These are phyloP conservation scores for Hydrolagus colliei DNA, from an alignment of 2,797 vertebrate genomes.

Conservation along the genomic window DNA sequence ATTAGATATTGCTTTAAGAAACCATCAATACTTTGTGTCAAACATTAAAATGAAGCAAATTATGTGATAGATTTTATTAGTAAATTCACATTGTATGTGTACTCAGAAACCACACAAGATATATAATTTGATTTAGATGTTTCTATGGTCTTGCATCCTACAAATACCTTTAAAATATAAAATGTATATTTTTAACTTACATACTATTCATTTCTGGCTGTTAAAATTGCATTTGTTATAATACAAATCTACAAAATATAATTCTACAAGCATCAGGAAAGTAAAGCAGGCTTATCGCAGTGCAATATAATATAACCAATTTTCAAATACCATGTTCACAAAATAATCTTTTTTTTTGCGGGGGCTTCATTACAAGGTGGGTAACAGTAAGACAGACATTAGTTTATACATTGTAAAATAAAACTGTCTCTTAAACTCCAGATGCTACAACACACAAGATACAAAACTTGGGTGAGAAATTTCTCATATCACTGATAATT, in stretches of 20 bases:
- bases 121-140: background rate
- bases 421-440: too few species aligned
- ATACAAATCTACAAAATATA: constrained; percentile 28
- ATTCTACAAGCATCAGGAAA: constrained; percentile 17
- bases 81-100: constrained; percentile 20
- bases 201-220: constrained; percentile 3
- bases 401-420: background rate
- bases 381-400: constrained; percentile 27
- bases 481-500: too few species aligned
- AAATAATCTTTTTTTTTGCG: constrained; percentile 26
- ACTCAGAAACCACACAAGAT: constrained; percentile 1
- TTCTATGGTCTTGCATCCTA: background rate
- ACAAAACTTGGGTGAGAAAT: too few species aligned
- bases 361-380: constrained; percentile 30
- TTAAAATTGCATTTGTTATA: background rate
- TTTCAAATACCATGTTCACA: constrained; percentile 19
- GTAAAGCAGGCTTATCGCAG: background rate
- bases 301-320: constrained; percentile 10
- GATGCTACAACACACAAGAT: too few species aligned
- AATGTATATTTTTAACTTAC: constrained; percentile 9
- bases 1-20: constrained; percentile 25
- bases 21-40: constrained; percentile 9
- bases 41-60: background rate
- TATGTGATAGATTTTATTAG: background rate
- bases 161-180: constrained; percentile 14